These are phyloP conservation scores for Plectropomus leopardus DNA, from an alignment of 2,113 vertebrate genomes.

Conservation along the genomic window DNA sequence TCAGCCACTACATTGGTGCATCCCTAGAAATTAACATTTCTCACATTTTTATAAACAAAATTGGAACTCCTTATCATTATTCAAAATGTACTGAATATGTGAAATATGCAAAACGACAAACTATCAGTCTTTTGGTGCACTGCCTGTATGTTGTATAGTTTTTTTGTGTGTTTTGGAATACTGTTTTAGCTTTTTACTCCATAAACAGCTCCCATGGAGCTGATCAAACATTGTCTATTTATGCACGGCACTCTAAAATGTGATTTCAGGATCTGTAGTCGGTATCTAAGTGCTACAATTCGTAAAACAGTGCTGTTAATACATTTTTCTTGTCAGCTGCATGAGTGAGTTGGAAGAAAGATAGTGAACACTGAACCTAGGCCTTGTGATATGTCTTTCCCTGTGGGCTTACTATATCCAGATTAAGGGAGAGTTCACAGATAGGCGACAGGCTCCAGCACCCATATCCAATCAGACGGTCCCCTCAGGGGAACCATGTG, in stretches of 20 bases:
- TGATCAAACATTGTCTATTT: conserved; percentile 14
- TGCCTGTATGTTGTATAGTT: not conserved
- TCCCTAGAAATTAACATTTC: too few species aligned
- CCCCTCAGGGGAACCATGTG: conserved; percentile 80
- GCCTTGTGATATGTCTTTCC: conserved; percentile 78
- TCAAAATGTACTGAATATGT: not conserved
- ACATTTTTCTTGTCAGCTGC: conserved; percentile 68
- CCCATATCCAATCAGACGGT: conserved; percentile 80
- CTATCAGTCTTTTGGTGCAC: not conserved
- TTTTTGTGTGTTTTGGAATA: not conserved
- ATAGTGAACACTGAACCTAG: conserved; percentile 66
- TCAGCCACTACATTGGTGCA: too few species aligned
- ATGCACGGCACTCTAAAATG: conserved; percentile 18
- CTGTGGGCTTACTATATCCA: conserved; percentile 82
- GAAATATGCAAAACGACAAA: not conserved
- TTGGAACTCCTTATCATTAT: not conserved
- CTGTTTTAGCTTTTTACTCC: conserved; percentile 7
- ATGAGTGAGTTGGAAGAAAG: conserved; percentile 68
- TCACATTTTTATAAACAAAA: too few species aligned
- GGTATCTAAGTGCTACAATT: conserved; percentile 38
- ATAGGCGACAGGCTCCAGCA: conserved; percentile 80
- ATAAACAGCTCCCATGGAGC: not conserved
- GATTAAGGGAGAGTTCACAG: conserved; percentile 80
- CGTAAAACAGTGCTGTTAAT: conserved; percentile 45
- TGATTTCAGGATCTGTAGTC: conserved; percentile 25